These are phyloP conservation scores for Ctenodactylus gundi DNA, from an alignment of 2,113 vertebrate species.

Conservation along the genomic window DNA sequence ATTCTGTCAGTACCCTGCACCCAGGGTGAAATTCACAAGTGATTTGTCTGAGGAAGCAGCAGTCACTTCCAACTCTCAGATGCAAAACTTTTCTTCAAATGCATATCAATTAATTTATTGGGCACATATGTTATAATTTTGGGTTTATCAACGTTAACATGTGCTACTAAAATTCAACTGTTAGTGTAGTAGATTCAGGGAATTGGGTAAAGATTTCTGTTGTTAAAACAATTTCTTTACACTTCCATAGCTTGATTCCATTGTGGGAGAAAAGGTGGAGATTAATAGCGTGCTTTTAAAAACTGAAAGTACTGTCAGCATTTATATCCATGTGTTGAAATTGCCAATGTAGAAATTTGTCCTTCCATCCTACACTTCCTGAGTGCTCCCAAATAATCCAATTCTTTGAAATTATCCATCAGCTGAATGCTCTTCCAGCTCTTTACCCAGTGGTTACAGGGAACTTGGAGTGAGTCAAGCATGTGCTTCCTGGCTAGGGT, in stretches of 20 bases:
- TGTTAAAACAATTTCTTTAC: background rate
- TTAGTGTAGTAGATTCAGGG: background rate
- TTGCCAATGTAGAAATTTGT: background rate
- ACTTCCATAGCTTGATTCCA: slow-evolving; percentile 19
- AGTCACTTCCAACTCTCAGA: background rate
- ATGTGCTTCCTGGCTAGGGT: too few species aligned
- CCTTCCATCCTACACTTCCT: background rate
- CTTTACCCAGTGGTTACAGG: background rate
- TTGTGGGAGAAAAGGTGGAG: background rate
- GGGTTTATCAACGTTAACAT: background rate
- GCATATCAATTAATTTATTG: background rate
- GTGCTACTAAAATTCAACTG: background rate
- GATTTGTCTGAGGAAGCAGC: background rate
- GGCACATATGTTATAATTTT: background rate
- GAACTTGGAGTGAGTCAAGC: background rate
- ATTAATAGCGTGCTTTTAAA: background rate
- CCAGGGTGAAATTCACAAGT: background rate
- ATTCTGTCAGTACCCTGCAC: background rate
- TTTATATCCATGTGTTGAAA: background rate
- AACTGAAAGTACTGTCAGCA: background rate
- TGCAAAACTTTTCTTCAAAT: background rate
- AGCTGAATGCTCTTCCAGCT: background rate
- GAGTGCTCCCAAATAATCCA: background rate
- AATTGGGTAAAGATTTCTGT: background rate
- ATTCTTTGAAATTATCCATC: background rate